phyloP scores from a whole-genome alignment of 2,113 vertebrate species.

The Salvelinus sp. region DNA sequence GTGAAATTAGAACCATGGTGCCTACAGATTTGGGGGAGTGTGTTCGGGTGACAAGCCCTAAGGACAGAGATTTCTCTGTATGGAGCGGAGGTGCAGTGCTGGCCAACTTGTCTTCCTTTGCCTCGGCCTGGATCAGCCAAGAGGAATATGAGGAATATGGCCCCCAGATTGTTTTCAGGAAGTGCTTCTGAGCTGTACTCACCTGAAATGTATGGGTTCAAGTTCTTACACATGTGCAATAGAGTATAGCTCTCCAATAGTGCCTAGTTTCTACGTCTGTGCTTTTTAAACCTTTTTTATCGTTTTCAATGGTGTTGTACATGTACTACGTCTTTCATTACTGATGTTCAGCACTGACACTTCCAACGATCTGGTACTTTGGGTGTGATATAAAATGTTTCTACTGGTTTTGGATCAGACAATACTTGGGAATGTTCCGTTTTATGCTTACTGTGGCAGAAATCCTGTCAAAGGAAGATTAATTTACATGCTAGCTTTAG shows the following conservation, averaged over 20 bases:
- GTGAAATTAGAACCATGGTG: constrained; percentile 58
- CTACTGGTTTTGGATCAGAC: background rate
- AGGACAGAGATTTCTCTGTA: constrained; percentile 68
- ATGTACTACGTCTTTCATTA: background rate
- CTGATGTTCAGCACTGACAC: background rate
- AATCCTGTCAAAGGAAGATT: too few relatives aligned
- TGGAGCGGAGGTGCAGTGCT: constrained; percentile 73
- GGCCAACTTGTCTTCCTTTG: constrained; percentile 55
- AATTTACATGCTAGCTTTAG: too few relatives aligned
- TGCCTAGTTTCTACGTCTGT: background rate
- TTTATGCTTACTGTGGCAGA: too few relatives aligned
- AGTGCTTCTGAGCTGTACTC: constrained; percentile 69
- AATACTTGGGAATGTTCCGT: too few relatives aligned
- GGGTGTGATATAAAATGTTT: background rate
- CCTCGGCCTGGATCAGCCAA: constrained; percentile 67
- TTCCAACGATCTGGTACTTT: background rate
- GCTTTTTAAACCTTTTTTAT: constrained; percentile 9
- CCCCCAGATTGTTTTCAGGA: constrained; percentile 71
- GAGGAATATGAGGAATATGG: constrained; percentile 72
- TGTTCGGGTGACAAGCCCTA: constrained; percentile 61
- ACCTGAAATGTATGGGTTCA: background rate
- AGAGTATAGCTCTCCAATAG: constrained; percentile 26
- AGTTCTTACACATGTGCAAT: constrained; percentile 8
- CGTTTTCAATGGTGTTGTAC: background rate
- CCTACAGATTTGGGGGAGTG: constrained; percentile 29